Evolutionary conservation across 2,888 invertebrate genomes (phyloP), one percentile per base, ranked within the genome.

Genomic region (Eumerus sabulonum): DNA sequence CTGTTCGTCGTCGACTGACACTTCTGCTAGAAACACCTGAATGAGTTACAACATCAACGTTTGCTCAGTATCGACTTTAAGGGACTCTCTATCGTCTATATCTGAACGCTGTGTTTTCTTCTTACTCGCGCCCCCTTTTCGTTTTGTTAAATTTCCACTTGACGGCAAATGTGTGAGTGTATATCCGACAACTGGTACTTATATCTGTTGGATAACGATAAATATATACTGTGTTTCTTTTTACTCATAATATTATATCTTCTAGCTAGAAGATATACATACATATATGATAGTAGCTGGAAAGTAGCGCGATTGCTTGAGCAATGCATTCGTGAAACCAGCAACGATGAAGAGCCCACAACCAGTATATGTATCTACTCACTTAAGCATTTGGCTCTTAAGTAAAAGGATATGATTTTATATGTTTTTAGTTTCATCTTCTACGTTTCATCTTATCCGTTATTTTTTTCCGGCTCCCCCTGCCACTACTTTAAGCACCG

Each of bases 341-440:
- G 18, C 53, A 60, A 11, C 51, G 14, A 53, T 13, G 44, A 38
- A 9, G 38, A 48, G 48, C 48, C 48, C 36, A 56, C 36, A 60
- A 54, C 60, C 54, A 38, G 40, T 13, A 60, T 48, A n/a, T n/a
- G 27, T 7, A 27, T 27, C 27, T 27, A 27, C 27, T 59, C 53
- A 48, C 44, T 63, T 62, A 56, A 9, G 38, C 35, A 67, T 42
- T 67, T 67, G 13, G 19, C 57, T 73, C 42, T 67, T 62, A 73
- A 63, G 72, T 67, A 54, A 68, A 73, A 73, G 63, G 73, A 77
- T 68, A 73, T 59, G 57, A 68, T 64, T 77, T 77, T 48, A 54
- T 67, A 5, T 42, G 38, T 48, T 63, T 77, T 40, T 45, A 13
- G n/a, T 11, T 9, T n/a, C 38, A 7, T 40, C 19, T 36, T 47